Evolutionary conservation across 2,113 vertebrate genomes (phyloP).

Genomic region (Psammodynastes pulverulentus): DNA sequence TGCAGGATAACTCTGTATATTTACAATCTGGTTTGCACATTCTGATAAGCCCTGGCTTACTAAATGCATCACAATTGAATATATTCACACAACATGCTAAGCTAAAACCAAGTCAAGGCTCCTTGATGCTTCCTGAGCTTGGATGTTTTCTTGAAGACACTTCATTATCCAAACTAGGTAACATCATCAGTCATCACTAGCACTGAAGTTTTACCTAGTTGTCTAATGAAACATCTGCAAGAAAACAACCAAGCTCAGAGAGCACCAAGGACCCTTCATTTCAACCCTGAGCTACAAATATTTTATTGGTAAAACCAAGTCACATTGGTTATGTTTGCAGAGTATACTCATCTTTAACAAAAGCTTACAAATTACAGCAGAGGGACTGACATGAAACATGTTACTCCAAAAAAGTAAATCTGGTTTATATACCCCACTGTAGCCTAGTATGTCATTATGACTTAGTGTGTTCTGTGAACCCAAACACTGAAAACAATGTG

Average conservation of each 20-base stretch:
- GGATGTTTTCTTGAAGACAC: neutral
- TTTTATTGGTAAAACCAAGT: neutral
- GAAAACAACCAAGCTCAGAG: neutral
- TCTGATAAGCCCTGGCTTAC: neutral
- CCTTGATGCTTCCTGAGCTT: neutral
- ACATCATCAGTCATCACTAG: no score
- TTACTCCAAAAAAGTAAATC: neutral
- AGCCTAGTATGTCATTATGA: neutral
- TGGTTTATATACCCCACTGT: neutral
- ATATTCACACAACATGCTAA: neutral
- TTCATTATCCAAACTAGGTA: neutral
- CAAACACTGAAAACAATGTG: neutral
- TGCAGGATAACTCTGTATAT: neutral
- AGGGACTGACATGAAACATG: neutral
- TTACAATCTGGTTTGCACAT: neutral
- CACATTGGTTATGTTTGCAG: neutral
- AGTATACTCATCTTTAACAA: neutral
- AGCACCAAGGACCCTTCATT: neutral
- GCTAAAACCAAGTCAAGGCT: neutral
- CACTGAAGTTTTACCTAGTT: neutral
- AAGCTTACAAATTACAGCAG: neutral
- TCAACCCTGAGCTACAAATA: neutral
- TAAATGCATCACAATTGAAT: neutral
- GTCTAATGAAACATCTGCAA: neutral
- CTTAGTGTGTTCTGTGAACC: neutral